phyloP scores from a whole-genome alignment of 1,140 invertebrate genomes.

The Palaemon carinicauda region DNA sequence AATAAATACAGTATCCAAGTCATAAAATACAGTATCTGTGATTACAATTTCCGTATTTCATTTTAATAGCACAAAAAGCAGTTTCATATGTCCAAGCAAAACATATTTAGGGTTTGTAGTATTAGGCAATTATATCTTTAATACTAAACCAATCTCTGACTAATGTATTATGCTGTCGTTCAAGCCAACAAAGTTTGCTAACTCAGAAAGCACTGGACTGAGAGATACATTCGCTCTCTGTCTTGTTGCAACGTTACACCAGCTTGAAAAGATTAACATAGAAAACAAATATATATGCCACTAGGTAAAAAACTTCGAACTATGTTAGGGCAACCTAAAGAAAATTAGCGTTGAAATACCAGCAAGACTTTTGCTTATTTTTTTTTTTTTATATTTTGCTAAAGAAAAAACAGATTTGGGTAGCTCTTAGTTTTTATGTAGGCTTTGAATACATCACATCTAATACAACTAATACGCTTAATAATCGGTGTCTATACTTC shows the following conservation, averaged over 20 bases:
- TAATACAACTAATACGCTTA: constrained; percentile 40
- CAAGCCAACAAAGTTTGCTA: too few species aligned
- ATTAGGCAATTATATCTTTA: too few species aligned
- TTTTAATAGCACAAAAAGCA: too few species aligned
- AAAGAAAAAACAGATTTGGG: neutral
- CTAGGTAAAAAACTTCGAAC: neutral
- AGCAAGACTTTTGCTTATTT: neutral
- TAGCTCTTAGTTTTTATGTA: constrained; percentile 5
- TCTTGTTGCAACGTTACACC: neutral
- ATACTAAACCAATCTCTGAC: too few species aligned
- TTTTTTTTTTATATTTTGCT: too few species aligned
- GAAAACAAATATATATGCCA: constrained; percentile 10
- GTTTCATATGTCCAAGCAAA: too few species aligned
- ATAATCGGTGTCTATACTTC: constrained; percentile 20
- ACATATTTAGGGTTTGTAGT: too few species aligned
- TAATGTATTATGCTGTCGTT: too few species aligned
- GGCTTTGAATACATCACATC: constrained; percentile 35
- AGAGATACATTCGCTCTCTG: neutral
- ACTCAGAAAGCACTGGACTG: too few species aligned
- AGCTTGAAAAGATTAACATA: neutral
- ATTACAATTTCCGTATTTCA: too few species aligned
- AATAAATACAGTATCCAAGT: too few species aligned
- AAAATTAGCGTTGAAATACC: neutral
- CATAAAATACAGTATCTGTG: too few species aligned
- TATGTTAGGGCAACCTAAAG: neutral